Conservation (phyloP, 2,888 invertebrate genomes). For the Abrostola tripartita region DNA sequence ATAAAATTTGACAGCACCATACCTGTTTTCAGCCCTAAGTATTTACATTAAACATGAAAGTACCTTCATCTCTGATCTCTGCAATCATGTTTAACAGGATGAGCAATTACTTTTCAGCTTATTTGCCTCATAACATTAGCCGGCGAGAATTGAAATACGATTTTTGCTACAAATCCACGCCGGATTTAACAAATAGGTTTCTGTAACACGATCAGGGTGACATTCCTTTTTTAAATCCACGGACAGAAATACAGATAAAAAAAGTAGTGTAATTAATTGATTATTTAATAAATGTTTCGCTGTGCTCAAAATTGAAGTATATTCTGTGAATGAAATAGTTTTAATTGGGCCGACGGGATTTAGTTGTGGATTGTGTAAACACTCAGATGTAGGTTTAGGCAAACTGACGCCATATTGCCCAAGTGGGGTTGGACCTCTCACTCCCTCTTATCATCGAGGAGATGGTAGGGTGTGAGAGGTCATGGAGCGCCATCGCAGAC, state of each 20-base stretch:
- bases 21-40: no score
- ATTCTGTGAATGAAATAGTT: background rate
- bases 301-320: background rate
- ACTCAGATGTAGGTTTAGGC: no score
- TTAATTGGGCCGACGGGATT: background rate
- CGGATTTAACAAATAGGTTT: constrained; percentile 66
- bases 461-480: no score
- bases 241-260: constrained; percentile 17
- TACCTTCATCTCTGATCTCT: background rate
- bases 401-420: no score
- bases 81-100: constrained; percentile 3
- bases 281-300: background rate
- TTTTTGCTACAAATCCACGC: constrained; percentile 56
- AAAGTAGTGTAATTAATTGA: constrained; percentile 8
- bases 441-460: no score
- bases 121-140: constrained; percentile 29
- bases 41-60: no score
- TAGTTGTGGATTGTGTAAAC: no score
- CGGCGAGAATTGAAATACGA: constrained; percentile 32
- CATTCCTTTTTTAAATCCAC: constrained; percentile 35
- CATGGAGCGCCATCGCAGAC: no score
- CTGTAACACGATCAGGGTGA: constrained; percentile 63
- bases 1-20: no score
- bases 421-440: no score
- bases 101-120: constrained; percentile 19